Conservation (phyloP, 2,797 vertebrate species). For the Heterohyrax brucei region DNA sequence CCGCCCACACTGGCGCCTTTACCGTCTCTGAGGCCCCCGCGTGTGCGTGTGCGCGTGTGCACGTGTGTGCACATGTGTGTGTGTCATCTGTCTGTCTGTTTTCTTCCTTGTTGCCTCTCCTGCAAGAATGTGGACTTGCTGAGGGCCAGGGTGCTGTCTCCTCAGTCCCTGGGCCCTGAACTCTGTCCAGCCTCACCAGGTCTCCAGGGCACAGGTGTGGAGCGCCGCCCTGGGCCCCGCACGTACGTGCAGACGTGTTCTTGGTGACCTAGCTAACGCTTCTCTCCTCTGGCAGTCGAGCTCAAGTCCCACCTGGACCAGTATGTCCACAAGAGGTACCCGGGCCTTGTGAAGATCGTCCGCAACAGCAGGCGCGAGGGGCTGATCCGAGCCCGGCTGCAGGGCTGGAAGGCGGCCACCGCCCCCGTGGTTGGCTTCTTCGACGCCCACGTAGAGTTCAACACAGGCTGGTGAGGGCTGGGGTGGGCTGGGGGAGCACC, state of each 20-base stretch:
- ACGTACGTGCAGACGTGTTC: no score
- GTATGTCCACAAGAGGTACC: constrained; percentile 97
- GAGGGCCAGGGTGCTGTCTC: not conserved
- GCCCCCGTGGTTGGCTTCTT: constrained; percentile 98
- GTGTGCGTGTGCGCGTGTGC: no score
- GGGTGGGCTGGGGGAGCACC: not conserved
- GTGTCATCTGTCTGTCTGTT: not conserved
- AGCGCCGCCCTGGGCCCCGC: no score
- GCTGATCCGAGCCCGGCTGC: constrained; percentile 97
- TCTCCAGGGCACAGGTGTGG: not conserved
- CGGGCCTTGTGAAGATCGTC: constrained; percentile 97
- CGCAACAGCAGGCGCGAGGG: constrained; percentile 97
- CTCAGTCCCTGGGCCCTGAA: no score
- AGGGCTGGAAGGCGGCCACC: constrained; percentile 97
- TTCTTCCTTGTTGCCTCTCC: not conserved
- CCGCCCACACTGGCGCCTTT: not conserved
- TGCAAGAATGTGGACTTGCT: not conserved
- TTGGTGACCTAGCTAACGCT: no score
- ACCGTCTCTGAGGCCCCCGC: not conserved
- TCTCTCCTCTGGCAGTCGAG: constrained; percentile 92
- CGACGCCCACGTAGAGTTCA: constrained; percentile 99
- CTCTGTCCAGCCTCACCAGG: not conserved
- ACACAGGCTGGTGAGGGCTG: constrained; percentile 95
- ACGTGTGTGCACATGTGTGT: no score
- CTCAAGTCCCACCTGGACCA: constrained; percentile 98